Conservation (phyloP, 2,888 invertebrate species). For the Sericinus montela region DNA sequence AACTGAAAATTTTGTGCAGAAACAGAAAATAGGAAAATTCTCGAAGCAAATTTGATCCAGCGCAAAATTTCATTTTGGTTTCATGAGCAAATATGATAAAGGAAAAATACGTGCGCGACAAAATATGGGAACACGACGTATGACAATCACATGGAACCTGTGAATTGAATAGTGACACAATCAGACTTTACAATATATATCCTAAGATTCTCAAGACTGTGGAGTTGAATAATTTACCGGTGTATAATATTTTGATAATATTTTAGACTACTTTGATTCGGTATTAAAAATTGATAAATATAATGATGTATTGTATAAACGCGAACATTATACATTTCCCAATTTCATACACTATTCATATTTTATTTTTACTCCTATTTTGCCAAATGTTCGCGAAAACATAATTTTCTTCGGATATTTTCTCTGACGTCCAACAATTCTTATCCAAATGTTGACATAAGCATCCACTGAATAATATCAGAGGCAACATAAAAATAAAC, state of each 20-base stretch:
- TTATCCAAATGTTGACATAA: too few species aligned
- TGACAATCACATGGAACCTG: not conserved
- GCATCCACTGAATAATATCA: constrained; percentile 12
- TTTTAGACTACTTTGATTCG: too few species aligned
- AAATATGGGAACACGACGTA: not conserved
- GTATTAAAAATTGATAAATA: too few species aligned
- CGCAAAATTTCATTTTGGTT: not conserved
- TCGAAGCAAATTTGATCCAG: not conserved
- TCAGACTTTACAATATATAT: not conserved
- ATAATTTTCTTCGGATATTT: not conserved
- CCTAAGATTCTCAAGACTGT: not conserved
- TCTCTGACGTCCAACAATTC: not conserved
- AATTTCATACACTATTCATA: too few species aligned
- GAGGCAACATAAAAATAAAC: constrained; percentile 61
- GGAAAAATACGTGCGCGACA: not conserved
- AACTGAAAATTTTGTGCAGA: too few species aligned
- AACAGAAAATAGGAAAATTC: not conserved
- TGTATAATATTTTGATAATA: too few species aligned
- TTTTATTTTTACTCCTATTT: not conserved
- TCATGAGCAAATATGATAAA: not conserved
- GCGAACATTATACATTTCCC: too few species aligned
- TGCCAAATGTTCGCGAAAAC: not conserved
- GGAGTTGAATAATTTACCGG: not conserved
- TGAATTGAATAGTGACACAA: not conserved
- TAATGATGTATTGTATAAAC: too few species aligned